Conservation (phyloP, 2,113 vertebrate species). For the Periophthalmus modestus region DNA sequence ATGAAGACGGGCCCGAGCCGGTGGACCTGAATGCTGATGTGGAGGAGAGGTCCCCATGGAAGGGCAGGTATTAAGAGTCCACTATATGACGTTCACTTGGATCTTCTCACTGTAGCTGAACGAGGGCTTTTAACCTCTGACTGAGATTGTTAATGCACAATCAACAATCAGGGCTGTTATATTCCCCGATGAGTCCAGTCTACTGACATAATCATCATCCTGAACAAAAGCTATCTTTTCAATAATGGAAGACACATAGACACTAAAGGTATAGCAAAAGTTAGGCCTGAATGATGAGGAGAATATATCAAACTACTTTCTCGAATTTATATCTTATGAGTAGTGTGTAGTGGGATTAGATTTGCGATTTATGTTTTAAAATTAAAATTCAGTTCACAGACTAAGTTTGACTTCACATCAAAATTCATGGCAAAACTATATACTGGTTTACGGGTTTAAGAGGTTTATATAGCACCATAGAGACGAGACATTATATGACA, state of each 20-base stretch:
- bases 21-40: slow-evolving; percentile 71
- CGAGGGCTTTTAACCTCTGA: slow-evolving; percentile 59
- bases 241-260: background rate
- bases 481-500: too few relatives aligned
- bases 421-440: too few relatives aligned
- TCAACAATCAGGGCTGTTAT: slow-evolving; percentile 1
- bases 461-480: too few relatives aligned
- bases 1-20: slow-evolving; percentile 60
- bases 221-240: background rate
- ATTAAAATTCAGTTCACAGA: too few relatives aligned
- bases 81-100: slow-evolving; percentile 42
- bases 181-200: background rate
- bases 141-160: background rate
- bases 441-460: too few relatives aligned
- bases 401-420: background rate
- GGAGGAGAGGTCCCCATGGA: slow-evolving; percentile 60
- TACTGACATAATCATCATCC: background rate
- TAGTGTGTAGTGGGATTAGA: background rate
- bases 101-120: slow-evolving; percentile 44
- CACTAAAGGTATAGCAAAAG: background rate
- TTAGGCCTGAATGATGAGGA: background rate
- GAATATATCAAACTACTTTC: background rate
- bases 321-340: background rate
- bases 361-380: background rate
- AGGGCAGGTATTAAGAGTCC: slow-evolving; percentile 62